Evolutionary conservation across 1,140 invertebrate species (phyloP), one percentile per base, ranked within the genome.

Genomic region (Idris sp.): DNA sequence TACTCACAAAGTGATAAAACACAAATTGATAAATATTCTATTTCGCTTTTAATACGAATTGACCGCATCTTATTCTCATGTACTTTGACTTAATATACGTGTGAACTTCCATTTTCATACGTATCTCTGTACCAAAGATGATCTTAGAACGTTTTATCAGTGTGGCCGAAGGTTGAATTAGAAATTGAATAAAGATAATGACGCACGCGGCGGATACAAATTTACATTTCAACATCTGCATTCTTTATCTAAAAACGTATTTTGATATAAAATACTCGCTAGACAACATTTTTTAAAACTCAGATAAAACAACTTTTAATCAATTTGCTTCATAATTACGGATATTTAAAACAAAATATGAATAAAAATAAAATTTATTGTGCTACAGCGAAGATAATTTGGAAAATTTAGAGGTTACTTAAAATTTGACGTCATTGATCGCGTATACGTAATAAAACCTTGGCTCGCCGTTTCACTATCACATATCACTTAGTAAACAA

Each of bases 51-150:
- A n/a, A n/a, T 18, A 35, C 28, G 36, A 36, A 65, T 51, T 41
- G 25, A 16, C 11, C 43, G 22, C 31, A 19, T 31, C 54, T 26
- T 8, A 43, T 35, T 40, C 31, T 35, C 14, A 13, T 67, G 79
- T 35, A 68, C 64, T 68, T 58, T 68, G 51, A 68, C 53, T 58
- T 41, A 43, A 68, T 19, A 58, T 56, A 48, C 33, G 31, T 48
- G 41, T 2, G 22, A 46, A 38, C 8, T 22, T 46, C 54, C 26
- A 46, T 71, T 71, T 71, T 19, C 15, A 58, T 36, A 44, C 19
- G 16, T 33, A 58, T 54, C 31, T 48, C 58, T 43, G 43, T 7
- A 28, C 33, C 51, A 22, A 48, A 4, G 28, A 31, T 40, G 19
- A 49, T 49, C 51, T 68, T 46, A 38, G 31, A 65, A 38, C 3